Evolutionary conservation across 2,797 vertebrate species (phyloP).

Genomic region (Thaleichthys pacificus): DNA sequence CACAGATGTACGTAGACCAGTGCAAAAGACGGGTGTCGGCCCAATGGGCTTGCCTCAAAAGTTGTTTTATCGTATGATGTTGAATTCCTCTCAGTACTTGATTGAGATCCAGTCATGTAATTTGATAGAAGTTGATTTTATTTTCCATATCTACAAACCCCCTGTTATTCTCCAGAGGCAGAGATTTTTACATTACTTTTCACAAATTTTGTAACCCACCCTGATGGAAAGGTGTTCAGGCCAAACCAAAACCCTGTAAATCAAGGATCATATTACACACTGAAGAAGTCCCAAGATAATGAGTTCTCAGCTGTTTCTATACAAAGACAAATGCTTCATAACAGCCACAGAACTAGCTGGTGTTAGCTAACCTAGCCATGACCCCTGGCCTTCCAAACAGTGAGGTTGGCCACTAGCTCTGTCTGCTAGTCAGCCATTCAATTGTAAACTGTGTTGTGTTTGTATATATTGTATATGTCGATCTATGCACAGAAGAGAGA

Average conservation of each 20-base stretch:
- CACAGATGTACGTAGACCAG: conserved; percentile 26
- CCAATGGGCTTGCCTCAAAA: background rate
- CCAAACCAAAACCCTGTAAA: conserved; percentile 3
- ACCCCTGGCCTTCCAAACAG: conserved; percentile 25
- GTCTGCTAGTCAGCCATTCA: conserved; percentile 11
- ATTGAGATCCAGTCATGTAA: background rate
- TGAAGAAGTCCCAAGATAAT: conserved; percentile 7
- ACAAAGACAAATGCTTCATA: conserved; percentile 50
- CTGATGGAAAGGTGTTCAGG: background rate
- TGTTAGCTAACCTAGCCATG: conserved; percentile 9
- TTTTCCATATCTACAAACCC: background rate
- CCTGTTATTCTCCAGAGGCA: background rate
- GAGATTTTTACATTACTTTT: conserved; percentile 5
- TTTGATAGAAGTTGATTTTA: conserved; percentile 3
- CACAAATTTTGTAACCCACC: background rate
- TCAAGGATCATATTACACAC: background rate
- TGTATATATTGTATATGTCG: conserved; percentile 49
- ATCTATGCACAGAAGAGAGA: conserved; percentile 57
- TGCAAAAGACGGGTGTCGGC: conserved; percentile 5
- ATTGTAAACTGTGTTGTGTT: conserved; percentile 22
- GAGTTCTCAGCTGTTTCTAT: conserved; percentile 34
- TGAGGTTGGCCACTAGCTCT: conserved; percentile 25
- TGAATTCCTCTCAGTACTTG: background rate
- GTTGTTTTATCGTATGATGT: background rate
- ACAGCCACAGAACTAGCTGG: conserved; percentile 32